Evolutionary conservation across 92 coral and sea anemone genomes (phyloP).

Genomic region (Scolanthus callimorphus): DNA sequence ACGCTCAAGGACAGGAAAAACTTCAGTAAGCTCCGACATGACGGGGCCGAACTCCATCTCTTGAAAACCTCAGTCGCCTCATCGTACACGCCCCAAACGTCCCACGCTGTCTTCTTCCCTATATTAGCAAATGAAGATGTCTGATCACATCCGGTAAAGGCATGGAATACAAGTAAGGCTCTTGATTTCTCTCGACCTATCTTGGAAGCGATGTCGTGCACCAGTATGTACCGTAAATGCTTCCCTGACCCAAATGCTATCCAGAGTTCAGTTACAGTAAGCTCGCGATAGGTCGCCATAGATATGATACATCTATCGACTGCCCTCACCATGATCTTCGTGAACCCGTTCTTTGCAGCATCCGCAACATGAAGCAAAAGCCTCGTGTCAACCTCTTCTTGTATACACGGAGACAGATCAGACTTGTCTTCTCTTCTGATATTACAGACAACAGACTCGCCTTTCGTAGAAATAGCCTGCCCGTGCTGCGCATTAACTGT

Average conservation of each 20-base stretch:
- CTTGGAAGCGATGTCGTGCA: conserved; percentile 22
- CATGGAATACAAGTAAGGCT: conserved; percentile 53
- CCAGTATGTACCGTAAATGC: conserved; percentile 40
- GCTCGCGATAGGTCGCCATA: conserved; percentile 12
- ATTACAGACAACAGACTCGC: conserved; percentile 13
- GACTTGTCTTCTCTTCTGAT: conserved; percentile 15
- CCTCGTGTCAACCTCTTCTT: conserved; percentile 28
- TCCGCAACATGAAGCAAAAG: conserved; percentile 20
- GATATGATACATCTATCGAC: conserved; percentile 52
- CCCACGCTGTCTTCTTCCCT: conserved; percentile 77
- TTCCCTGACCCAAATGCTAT: conserved; percentile 61
- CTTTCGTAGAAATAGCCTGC: conserved; percentile 6
- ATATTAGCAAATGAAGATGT: conserved; percentile 39
- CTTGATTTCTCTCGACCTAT: conserved; percentile 33
- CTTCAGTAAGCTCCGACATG: too few relatives aligned
- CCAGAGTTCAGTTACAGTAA: conserved; percentile 32
- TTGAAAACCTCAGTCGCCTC: conserved; percentile 28
- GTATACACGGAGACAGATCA: conserved; percentile 39
- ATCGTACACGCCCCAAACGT: conserved; percentile 34
- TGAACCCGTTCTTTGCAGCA: conserved; percentile 8
- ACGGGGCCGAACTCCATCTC: conserved; percentile 12
- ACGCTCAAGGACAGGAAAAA: conserved; percentile 42
- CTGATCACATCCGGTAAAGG: conserved; percentile 61
- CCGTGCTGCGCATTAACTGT: conserved; percentile 20
- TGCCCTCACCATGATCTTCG: conserved; percentile 18